These are phyloP conservation scores for Drosophila ogumai DNA, from an alignment of 1,140 invertebrate species.

Conservation along the genomic window DNA sequence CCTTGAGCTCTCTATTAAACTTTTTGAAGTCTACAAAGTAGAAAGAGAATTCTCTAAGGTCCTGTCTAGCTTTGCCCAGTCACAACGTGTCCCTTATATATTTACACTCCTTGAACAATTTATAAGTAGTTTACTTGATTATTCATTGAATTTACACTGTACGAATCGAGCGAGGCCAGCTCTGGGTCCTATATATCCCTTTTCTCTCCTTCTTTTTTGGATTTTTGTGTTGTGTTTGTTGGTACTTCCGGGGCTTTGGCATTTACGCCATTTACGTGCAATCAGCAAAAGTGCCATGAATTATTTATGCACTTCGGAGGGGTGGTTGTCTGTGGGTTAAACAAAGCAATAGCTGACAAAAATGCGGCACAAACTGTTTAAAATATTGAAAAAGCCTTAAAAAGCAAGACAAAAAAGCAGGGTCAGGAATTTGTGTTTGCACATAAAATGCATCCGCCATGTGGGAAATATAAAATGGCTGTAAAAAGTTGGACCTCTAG, in stretches of 20 bases:
- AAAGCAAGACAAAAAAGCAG: not conserved
- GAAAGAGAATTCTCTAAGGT: slow-evolving; percentile 4
- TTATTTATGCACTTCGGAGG: slow-evolving; percentile 56
- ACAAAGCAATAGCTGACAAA: slow-evolving; percentile 46
- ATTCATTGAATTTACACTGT: slow-evolving; percentile 64
- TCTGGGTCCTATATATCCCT: not conserved
- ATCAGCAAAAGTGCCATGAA: slow-evolving; percentile 79
- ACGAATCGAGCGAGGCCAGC: slow-evolving; percentile 50
- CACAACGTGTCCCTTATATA: slow-evolving; percentile 15
- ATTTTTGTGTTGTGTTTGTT: not conserved
- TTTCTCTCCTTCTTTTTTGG: not conserved
- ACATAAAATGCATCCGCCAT: slow-evolving; percentile 43
- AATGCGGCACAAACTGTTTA: slow-evolving; percentile 28
- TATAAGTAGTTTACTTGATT: slow-evolving; percentile 73
- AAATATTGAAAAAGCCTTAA: slow-evolving; percentile 47
- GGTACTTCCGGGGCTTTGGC: slow-evolving; percentile 55
- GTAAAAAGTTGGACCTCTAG: slow-evolving; percentile 10
- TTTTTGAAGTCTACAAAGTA: not conserved
- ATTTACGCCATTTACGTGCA: slow-evolving; percentile 81
- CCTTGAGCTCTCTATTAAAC: slow-evolving; percentile 4
- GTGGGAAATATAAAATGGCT: slow-evolving; percentile 24
- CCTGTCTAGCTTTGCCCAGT: slow-evolving; percentile 36
- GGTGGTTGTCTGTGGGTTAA: not conserved
- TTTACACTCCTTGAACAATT: slow-evolving; percentile 57
- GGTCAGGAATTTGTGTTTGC: slow-evolving; percentile 6